phyloP scores from a whole-genome alignment of 2,888 invertebrate genomes.

The Urechis unicinctus region DNA sequence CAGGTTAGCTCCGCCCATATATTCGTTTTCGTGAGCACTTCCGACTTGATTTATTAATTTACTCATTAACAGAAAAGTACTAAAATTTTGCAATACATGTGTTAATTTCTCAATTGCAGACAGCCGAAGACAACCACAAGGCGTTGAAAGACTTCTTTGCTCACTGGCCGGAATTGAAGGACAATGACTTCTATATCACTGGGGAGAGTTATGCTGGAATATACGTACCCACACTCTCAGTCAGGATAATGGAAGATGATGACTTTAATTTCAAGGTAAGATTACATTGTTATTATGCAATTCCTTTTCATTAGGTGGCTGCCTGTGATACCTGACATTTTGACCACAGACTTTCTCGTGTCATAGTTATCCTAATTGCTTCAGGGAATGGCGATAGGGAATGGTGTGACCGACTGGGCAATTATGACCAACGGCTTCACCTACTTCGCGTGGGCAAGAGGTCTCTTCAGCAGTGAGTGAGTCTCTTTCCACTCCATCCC shows the following conservation, averaged over 20 bases:
- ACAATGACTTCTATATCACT: slow-evolving; percentile 11
- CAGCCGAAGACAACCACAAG: slow-evolving; percentile 12
- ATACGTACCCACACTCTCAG: slow-evolving; percentile 16
- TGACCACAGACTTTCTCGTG: background rate
- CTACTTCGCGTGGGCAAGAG: slow-evolving; percentile 10
- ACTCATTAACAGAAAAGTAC: no score
- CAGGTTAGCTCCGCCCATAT: slow-evolving; percentile 20
- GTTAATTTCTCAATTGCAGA: slow-evolving; percentile 6
- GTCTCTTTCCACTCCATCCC: background rate
- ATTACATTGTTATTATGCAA: no score
- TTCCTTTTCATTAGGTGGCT: no score
- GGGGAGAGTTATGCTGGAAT: slow-evolving; percentile 18
- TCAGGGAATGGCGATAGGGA: slow-evolving; percentile 15
- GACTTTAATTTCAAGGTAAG: slow-evolving; percentile 14
- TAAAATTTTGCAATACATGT: background rate
- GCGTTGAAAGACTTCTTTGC: slow-evolving; percentile 15
- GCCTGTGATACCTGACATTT: no score
- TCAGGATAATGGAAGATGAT: slow-evolving; percentile 10
- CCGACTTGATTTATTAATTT: no score
- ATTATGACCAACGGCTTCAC: slow-evolving; percentile 8
- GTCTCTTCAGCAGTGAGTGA: slow-evolving; percentile 12
- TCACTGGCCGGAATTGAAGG: slow-evolving; percentile 10
- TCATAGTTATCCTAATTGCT: no score
- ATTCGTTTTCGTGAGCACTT: no score
- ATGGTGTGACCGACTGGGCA: slow-evolving; percentile 10